phyloP scores from a whole-genome alignment of 2,888 invertebrate species.

The Augiades crinisus region DNA sequence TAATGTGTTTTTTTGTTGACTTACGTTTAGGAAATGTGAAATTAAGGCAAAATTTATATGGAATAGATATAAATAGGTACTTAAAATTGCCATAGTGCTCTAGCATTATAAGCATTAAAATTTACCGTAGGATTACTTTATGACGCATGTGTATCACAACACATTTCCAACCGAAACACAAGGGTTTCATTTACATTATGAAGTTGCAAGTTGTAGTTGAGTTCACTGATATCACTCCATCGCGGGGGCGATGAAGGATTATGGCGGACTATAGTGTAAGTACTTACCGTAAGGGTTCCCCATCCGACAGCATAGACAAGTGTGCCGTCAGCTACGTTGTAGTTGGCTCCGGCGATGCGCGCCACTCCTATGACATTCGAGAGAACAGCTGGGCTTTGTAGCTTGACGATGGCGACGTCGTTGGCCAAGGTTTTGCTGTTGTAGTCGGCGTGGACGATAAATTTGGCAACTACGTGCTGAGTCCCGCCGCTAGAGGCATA shows the following conservation, averaged over 20 bases:
- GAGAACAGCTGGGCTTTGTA: slow-evolving; percentile 30
- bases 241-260: not conserved
- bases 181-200: no score
- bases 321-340: slow-evolving; percentile 31
- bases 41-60: no score
- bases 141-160: no score
- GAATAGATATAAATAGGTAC: no score
- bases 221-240: no score
- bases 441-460: slow-evolving; percentile 35
- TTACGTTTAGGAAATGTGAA: no score
- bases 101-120: no score
- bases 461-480: slow-evolving; percentile 28
- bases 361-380: slow-evolving; percentile 29
- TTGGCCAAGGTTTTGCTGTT: slow-evolving; percentile 29
- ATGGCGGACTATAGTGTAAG: not conserved
- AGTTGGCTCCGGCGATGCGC: slow-evolving; percentile 33
- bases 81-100: no score
- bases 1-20: no score
- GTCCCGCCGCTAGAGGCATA: slow-evolving; percentile 35
- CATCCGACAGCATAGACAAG: slow-evolving; percentile 32
- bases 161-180: no score
- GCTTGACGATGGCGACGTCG: slow-evolving; percentile 41
- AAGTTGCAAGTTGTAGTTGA: no score
- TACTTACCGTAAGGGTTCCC: slow-evolving; percentile 33
- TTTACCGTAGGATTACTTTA: no score